Conservation (phyloP, 2,797 vertebrate species). For the Labeo calbasu region DNA sequence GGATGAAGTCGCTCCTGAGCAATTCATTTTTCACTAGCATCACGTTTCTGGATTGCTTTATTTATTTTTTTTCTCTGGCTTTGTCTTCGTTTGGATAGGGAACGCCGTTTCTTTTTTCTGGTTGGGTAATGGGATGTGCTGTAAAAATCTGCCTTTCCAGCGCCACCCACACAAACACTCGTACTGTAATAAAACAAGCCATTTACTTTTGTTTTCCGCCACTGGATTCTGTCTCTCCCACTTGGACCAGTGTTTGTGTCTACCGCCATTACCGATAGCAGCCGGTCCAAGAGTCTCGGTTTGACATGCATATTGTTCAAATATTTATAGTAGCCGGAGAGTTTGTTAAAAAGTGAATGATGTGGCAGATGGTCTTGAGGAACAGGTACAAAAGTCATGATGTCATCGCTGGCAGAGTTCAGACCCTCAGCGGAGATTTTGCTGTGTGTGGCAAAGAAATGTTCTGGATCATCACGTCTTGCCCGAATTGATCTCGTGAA, state of each 20-base stretch:
- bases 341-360: constrained; percentile 6
- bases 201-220: constrained; percentile 75
- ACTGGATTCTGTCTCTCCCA: constrained; percentile 60
- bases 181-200: constrained; percentile 74
- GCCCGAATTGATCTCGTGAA: constrained; percentile 3
- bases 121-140: constrained; percentile 66
- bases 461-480: constrained; percentile 1
- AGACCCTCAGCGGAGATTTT: not conserved
- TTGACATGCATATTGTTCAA: constrained; percentile 17
- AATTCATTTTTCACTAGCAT: not conserved
- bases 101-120: constrained; percentile 14
- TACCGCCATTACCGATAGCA: constrained; percentile 31
- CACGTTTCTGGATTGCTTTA: not conserved
- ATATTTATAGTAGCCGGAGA: constrained; percentile 13
- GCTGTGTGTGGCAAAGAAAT: constrained; percentile 10
- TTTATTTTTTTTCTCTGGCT: constrained; percentile 60
- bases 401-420: not conserved
- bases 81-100: constrained; percentile 56
- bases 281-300: constrained; percentile 15
- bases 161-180: constrained; percentile 46
- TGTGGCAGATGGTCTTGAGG: constrained; percentile 13
- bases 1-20: not conserved
- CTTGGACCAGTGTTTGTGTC: constrained; percentile 46
- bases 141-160: constrained; percentile 62
- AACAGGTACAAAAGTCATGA: not conserved